phyloP scores from a whole-genome alignment of 2,113 vertebrate species.

The Tenrec ecaudatus region DNA sequence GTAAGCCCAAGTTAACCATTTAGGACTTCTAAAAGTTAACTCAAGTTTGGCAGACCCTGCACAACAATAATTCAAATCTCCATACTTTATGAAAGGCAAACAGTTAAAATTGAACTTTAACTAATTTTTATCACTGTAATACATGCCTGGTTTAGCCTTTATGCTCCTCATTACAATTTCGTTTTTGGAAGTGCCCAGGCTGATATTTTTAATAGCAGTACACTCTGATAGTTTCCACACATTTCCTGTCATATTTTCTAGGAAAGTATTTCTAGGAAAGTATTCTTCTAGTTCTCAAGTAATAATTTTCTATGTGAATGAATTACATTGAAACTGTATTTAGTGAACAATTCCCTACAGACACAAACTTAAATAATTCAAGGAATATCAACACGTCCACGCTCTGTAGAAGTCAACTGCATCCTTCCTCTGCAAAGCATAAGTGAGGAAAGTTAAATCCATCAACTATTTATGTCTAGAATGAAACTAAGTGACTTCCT shows the following conservation, averaged over 20 bases:
- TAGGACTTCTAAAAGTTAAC: neutral
- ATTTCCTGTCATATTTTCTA: neutral
- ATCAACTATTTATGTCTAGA: neutral
- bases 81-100: neutral
- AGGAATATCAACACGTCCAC: neutral
- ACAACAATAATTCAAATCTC: fast-evolving
- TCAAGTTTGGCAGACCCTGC: fast-evolving
- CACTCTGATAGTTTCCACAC: neutral
- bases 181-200: neutral
- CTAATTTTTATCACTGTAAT: too few relatives aligned
- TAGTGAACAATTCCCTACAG: neutral
- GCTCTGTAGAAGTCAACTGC: neutral
- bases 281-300: neutral
- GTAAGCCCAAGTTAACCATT: neutral
- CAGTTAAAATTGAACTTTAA: neutral
- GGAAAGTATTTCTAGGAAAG: neutral
- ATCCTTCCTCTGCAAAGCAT: neutral
- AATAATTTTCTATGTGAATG: neutral
- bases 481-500: neutral
- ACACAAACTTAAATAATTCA: neutral
- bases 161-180: neutral
- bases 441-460: neutral
- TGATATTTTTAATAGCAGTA: neutral
- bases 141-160: neutral
- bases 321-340: neutral